Base-by-base conservation (phyloP, 2,888 invertebrate genomes). In the Dendrolimus houi region DNA sequence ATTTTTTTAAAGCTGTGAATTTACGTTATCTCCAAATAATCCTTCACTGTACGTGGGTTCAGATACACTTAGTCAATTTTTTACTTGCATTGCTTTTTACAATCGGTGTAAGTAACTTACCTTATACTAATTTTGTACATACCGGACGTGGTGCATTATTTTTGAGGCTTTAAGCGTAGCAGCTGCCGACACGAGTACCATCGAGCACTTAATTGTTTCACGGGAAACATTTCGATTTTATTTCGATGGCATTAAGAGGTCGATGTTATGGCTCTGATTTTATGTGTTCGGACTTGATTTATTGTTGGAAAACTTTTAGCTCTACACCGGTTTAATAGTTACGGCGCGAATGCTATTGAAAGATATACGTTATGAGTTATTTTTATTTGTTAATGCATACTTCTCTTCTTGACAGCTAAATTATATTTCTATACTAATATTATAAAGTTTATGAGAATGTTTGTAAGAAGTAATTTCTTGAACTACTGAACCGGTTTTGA, bases 191-290 rank as follows among this genome's bases (percentile, higher is more conserved):
- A 59, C 54, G 17, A 59, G 58, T 64, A 60, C 60, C 59, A 56
- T 60, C 53, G 57, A 58, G 56, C 42, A 58, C 55, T 62, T 61
- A 62, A 65, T 62, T 63, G 60, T 60, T 62, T 60, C 58, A 56
- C 55, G 56, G 56, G 47, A 47, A 47, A 47, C 47, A 12, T 47
- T 47, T 47, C 47, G 12, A 47, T 47, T 47, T 47, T 47, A 47
- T 47, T 47, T 47, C 6, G 47, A 47, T 47, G 47, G 47, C 12
- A 47, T 47, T 47, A 47, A 47, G 8, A 47, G 12, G 47, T 47
- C 47, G 47, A 12, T 47, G 47, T 47, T 47, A 47, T 47, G 47
- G 47, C 9, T 47, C 47, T 6, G 9, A 47, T 9, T 9, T 47
- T 47, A 10, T 47, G 12, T 47, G 47, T 47, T 9, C 47, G 9